Evolutionary conservation across 2,797 vertebrate species (phyloP).

Genomic region (Serranus cabrilla): DNA sequence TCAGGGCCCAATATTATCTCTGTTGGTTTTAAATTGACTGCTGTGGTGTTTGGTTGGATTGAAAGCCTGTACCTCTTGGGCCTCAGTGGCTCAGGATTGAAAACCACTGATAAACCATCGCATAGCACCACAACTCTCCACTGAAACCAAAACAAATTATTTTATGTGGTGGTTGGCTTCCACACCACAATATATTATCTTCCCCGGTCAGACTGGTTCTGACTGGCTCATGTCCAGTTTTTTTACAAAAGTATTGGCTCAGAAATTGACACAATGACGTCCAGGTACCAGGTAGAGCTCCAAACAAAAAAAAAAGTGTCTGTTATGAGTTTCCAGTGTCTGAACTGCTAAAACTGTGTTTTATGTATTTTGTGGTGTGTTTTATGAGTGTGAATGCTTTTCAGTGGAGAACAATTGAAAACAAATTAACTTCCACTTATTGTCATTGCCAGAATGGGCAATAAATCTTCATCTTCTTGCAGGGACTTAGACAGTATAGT

Average conservation of each 20-base stretch:
- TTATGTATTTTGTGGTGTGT: constrained; percentile 17
- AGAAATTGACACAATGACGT: constrained; percentile 21
- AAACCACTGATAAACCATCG: constrained; percentile 32
- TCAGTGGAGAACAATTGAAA: constrained; percentile 37
- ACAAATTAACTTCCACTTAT: constrained; percentile 33
- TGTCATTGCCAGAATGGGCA: constrained; percentile 10
- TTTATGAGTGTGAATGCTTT: constrained; percentile 14
- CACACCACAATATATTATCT: constrained; percentile 30
- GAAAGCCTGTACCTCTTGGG: constrained; percentile 30
- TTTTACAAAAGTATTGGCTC: constrained; percentile 26
- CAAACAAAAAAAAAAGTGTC: neutral
- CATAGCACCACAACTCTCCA: constrained; percentile 29
- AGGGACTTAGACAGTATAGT: constrained; percentile 17
- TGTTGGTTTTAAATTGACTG: constrained; percentile 26
- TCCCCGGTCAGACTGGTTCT: constrained; percentile 21
- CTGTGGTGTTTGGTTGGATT: constrained; percentile 12
- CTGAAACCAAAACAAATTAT: constrained; percentile 45
- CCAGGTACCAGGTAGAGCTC: constrained; percentile 21
- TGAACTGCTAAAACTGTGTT: constrained; percentile 5
- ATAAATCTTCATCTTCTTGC: constrained; percentile 50
- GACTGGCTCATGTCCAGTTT: constrained; percentile 30
- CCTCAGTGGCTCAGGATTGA: constrained; percentile 7
- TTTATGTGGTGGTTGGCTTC: constrained; percentile 47
- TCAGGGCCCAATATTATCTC: neutral
- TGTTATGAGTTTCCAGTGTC: constrained; percentile 5